A percentile compares a stretch with the other conserved stretches of the same genome.
Conservation (phyloP, 2,888 invertebrate species). For the Rhingia campestris region DNA sequence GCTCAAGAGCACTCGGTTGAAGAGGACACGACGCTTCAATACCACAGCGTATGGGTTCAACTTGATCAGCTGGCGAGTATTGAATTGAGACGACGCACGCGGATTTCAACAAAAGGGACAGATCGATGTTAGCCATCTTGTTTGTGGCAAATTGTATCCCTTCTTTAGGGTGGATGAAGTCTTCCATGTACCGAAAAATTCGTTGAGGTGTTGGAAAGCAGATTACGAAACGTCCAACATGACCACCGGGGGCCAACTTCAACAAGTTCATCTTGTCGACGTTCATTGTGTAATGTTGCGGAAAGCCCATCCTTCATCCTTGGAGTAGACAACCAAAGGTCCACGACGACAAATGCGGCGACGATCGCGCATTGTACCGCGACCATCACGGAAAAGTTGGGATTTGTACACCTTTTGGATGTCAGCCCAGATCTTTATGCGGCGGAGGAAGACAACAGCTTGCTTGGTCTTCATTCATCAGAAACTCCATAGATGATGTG, state of each 20-base stretch:
- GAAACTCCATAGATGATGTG: constrained; percentile 95
- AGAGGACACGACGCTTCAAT: constrained; percentile 91
- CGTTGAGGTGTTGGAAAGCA: constrained; percentile 97
- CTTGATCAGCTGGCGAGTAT: constrained; percentile 92
- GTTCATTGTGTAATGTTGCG: constrained; percentile 97
- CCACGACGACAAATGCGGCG: constrained; percentile 98
- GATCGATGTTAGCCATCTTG: constrained; percentile 98
- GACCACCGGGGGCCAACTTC: constrained; percentile 98
- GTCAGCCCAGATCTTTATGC: constrained; percentile 98
- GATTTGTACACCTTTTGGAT: constrained; percentile 99
- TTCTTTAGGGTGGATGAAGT: constrained; percentile 90
- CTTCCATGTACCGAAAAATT: constrained; percentile 97
- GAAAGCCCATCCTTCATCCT: constrained; percentile 98
- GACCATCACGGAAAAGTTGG: constrained; percentile 98
- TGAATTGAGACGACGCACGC: constrained; percentile 99
- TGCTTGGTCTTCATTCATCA: constrained; percentile 99
- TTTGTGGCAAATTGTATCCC: constrained; percentile 96
- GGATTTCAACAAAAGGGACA: constrained; percentile 94
- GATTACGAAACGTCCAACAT: constrained; percentile 98
- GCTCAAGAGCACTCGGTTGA: constrained; percentile 85
- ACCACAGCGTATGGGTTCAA: constrained; percentile 98
- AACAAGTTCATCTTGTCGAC: constrained; percentile 96
- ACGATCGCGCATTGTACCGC: constrained; percentile 99
- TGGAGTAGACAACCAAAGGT: constrained; percentile 96
- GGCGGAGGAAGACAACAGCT: constrained; percentile 96